These are phyloP conservation scores for Nasonia oneida DNA, from an alignment of 2,888 invertebrate species.

Conservation along the genomic window DNA sequence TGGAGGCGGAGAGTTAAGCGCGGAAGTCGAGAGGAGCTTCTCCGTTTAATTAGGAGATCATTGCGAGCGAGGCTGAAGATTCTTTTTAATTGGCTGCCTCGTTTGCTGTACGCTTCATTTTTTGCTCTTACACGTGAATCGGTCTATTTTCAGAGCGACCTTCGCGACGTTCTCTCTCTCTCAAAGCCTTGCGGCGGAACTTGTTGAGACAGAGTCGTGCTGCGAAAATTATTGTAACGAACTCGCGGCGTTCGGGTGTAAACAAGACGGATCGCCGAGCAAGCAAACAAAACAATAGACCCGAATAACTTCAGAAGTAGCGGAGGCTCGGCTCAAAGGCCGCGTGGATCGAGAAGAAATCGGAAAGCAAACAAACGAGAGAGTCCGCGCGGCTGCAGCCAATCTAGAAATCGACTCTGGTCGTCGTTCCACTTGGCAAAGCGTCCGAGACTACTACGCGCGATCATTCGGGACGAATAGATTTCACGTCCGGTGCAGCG, in stretches of 20 bases:
- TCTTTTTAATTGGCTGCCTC: not conserved
- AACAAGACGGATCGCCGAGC: not conserved
- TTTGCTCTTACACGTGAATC: not conserved
- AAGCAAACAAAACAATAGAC: not conserved
- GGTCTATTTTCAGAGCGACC: conserved; percentile 10
- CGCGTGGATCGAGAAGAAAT: conserved; percentile 25
- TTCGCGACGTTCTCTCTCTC: not conserved
- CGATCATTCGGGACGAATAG: conserved; percentile 35
- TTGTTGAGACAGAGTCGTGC: not conserved
- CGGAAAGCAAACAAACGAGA: not conserved
- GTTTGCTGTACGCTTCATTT: not conserved
- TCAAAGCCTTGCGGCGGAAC: not conserved
- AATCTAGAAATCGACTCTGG: conserved; percentile 32
- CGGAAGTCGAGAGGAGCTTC: not conserved
- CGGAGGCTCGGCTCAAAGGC: conserved; percentile 5
- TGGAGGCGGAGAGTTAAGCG: not conserved
- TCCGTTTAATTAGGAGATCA: conserved; percentile 6
- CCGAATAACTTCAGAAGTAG: not conserved
- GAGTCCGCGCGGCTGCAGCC: not conserved
- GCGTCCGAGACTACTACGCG: conserved; percentile 2
- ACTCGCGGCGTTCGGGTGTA: no score
- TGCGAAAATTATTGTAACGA: no score
- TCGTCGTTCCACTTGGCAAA: conserved; percentile 48
- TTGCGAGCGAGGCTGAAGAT: not conserved
- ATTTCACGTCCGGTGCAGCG: conserved; percentile 29